Evolutionary conservation across 64 coral and sea anemone genomes (phyloP).

Genomic region (Actinia equina): DNA sequence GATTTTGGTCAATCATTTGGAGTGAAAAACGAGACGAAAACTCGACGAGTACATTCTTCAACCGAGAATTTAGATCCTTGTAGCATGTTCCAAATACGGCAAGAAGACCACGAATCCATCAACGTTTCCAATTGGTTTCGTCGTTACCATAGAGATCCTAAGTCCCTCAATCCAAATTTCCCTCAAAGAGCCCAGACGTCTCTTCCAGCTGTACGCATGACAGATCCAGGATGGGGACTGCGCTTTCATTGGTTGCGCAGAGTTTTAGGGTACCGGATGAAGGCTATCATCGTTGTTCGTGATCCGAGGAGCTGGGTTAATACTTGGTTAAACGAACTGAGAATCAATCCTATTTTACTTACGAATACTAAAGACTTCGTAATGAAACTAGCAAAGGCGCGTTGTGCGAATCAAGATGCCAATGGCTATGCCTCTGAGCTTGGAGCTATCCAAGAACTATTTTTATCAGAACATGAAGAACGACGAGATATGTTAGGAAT

Average conservation of each 20-base stretch:
- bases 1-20: background rate
- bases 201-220: conserved; percentile 56
- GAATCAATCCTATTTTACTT: conserved; percentile 27
- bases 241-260: conserved; percentile 49
- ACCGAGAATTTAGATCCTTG: conserved; percentile 41
- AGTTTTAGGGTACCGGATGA: conserved; percentile 39
- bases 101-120: background rate
- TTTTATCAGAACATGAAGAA: conserved; percentile 21
- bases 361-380: conserved; percentile 6
- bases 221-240: conserved; percentile 75
- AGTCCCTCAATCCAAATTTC: conserved; percentile 9
- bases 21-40: background rate
- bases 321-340: conserved; percentile 58
- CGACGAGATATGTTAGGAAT: conserved; percentile 10
- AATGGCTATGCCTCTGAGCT: conserved; percentile 47
- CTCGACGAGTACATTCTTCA: background rate
- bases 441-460: conserved; percentile 20
- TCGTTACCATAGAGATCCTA: conserved; percentile 43
- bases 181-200: conserved; percentile 29
- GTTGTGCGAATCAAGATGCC: conserved; percentile 9
- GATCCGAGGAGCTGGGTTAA: conserved; percentile 89
- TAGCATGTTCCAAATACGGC: conserved; percentile 17
- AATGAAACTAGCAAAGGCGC: conserved; percentile 4
- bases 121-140: conserved; percentile 41
- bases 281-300: conserved; percentile 69